These are phyloP conservation scores for Tupaia chinensis DNA, from an alignment of 2,113 vertebrate species.

Conservation along the genomic window DNA sequence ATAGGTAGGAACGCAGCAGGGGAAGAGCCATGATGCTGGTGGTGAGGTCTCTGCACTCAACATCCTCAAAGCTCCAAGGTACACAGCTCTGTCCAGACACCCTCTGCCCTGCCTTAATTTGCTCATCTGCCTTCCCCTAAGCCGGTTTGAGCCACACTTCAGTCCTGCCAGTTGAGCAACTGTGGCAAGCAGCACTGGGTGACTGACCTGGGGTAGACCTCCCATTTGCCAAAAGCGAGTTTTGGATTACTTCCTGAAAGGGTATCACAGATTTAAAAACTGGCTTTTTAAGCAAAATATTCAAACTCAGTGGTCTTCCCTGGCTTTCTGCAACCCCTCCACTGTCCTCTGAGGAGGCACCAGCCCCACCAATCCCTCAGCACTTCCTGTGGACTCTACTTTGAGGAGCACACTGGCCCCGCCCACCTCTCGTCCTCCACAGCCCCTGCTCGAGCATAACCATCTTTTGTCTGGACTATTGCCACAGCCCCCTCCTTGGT, in stretches of 20 bases:
- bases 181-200: too few species aligned
- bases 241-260: background rate
- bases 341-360: too few species aligned
- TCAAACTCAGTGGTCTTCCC: background rate
- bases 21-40: background rate
- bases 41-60: background rate
- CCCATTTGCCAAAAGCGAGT: background rate
- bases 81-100: fast-evolving
- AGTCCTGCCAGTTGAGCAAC: background rate
- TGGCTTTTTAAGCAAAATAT: background rate
- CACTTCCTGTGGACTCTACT: background rate
- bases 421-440: fast-evolving
- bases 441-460: too few species aligned
- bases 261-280: background rate
- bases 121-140: fast-evolving
- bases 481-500: fast-evolving
- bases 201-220: too few species aligned
- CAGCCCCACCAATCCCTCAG: too few species aligned
- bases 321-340: background rate
- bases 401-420: fast-evolving
- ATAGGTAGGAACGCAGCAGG: fast-evolving
- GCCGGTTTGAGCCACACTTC: fast-evolving
- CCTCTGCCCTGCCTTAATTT: too few species aligned
- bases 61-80: too few species aligned
- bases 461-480: background rate